Percentiles rank a stretch among this genome's conserved stretches.
phyloP scores from a whole-genome alignment of 2,888 invertebrate species.

The Morpho achilles region DNA sequence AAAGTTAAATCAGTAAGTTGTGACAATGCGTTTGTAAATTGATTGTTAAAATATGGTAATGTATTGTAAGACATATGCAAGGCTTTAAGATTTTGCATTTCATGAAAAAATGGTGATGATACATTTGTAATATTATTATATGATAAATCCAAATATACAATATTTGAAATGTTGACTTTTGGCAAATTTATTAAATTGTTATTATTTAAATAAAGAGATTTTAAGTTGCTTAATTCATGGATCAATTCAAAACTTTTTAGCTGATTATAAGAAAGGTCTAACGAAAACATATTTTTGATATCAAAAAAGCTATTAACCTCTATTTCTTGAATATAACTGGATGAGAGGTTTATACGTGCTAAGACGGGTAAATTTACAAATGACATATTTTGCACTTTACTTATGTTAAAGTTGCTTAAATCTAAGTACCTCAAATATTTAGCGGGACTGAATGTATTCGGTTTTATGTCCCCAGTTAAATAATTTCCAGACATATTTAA shows the following conservation, averaged over 20 bases:
- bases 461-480: conserved; percentile 41
- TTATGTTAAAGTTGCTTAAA: conserved; percentile 49
- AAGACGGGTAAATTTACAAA: conserved; percentile 53
- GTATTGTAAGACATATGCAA: conserved; percentile 50
- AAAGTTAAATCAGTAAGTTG: conserved; percentile 47
- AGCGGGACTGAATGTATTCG: conserved; percentile 52
- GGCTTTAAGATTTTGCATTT: conserved; percentile 37
- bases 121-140: conserved; percentile 17
- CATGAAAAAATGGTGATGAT: conserved; percentile 4
- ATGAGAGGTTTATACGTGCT: conserved; percentile 53
- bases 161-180: conserved; percentile 15
- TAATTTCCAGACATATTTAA: conserved; percentile 47
- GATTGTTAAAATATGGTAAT: conserved; percentile 50
- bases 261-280: conserved; percentile 57
- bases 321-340: conserved; percentile 49
- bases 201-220: conserved; percentile 51
- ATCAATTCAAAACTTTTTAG: conserved; percentile 40
- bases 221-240: conserved; percentile 42
- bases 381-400: conserved; percentile 44
- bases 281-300: conserved; percentile 51
- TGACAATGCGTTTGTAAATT: conserved; percentile 41
- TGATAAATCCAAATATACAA: conserved; percentile 25
- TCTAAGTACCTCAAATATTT: conserved; percentile 52
- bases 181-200: conserved; percentile 42
- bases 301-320: conserved; percentile 47